Conservation (phyloP, 1,140 invertebrate species). For the Cydia splendana region DNA sequence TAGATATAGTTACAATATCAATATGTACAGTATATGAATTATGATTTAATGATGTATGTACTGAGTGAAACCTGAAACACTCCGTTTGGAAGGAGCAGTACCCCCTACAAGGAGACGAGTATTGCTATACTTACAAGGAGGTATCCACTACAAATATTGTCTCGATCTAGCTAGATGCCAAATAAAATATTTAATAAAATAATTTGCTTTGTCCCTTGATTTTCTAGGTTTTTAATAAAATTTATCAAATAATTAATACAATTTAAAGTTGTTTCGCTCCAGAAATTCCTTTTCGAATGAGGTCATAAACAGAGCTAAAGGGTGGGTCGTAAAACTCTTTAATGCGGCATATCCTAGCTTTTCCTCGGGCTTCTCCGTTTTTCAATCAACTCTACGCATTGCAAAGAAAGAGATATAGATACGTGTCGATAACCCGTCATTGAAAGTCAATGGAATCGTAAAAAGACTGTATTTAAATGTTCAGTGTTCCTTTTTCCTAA, state of each 20-base stretch:
- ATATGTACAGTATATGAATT: too few species aligned
- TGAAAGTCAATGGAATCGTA: constrained; percentile 1
- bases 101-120: too few species aligned
- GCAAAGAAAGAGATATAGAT: not conserved
- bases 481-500: not conserved
- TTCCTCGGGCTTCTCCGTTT: not conserved
- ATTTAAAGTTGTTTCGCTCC: not conserved
- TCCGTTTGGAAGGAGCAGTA: too few species aligned
- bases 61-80: too few species aligned
- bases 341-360: not conserved
- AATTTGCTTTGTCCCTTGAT: too few species aligned
- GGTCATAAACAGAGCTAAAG: not conserved
- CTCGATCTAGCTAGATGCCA: too few species aligned
- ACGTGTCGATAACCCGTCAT: not conserved
- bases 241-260: not conserved
- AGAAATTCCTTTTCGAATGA: not conserved
- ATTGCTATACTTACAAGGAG: too few species aligned
- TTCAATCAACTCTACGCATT: not conserved
- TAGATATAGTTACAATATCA: too few species aligned
- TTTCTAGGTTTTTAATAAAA: too few species aligned
- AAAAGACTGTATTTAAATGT: not conserved
- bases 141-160: too few species aligned
- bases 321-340: constrained; percentile 2
- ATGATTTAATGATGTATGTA: too few species aligned
- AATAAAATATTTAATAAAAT: too few species aligned